Evolutionary conservation across 2,888 invertebrate species (phyloP).

Genomic region (Melanostoma scalare): DNA sequence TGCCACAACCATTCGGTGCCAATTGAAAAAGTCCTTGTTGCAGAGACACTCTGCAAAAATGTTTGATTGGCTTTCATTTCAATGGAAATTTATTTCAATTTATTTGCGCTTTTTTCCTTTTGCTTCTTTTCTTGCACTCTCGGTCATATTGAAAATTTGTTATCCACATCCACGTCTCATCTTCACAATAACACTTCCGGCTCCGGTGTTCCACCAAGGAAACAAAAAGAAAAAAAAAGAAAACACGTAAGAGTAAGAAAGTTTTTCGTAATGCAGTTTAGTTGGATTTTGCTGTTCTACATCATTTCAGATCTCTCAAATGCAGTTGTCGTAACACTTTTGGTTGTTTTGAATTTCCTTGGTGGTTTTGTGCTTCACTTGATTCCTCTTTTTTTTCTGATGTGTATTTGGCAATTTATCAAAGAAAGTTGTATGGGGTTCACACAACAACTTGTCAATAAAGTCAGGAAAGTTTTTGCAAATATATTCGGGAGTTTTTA

Average conservation of each 20-base stretch:
- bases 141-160: conserved; percentile 49
- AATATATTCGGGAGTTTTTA: conserved; percentile 5
- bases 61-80: conserved; percentile 47
- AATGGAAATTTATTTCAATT: conserved; percentile 54
- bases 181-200: conserved; percentile 55
- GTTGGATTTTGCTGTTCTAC: conserved; percentile 17
- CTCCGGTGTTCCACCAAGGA: background rate
- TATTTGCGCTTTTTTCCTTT: conserved; percentile 27
- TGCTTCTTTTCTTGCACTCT: conserved; percentile 7
- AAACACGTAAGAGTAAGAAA: conserved; percentile 13
- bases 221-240: background rate
- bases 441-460: conserved; percentile 5
- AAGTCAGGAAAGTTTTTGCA: background rate
- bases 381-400: background rate
- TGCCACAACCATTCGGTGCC: conserved; percentile 14
- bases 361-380: background rate
- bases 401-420: conserved; percentile 26
- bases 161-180: conserved; percentile 40
- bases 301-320: conserved; percentile 20
- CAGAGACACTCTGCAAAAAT: conserved; percentile 17
- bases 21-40: conserved; percentile 27
- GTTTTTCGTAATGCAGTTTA: conserved; percentile 31
- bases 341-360: background rate
- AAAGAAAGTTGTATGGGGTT: conserved; percentile 20
- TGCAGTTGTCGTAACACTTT: conserved; percentile 22